Evolutionary conservation across 1,140 invertebrate genomes (phyloP).

Genomic region (Drosophila kurseongensis): DNA sequence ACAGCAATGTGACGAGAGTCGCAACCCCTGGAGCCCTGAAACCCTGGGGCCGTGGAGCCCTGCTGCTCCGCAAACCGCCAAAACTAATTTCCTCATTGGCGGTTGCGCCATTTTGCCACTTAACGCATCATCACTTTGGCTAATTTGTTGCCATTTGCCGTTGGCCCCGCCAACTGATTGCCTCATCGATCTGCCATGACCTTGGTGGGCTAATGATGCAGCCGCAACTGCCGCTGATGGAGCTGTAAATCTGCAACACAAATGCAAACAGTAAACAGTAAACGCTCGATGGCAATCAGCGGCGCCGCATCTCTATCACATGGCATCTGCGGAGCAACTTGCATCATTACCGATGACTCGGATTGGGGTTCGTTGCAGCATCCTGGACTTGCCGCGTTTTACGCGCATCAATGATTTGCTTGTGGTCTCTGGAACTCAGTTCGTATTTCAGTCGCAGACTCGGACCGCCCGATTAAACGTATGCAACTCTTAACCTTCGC

Average conservation of each 20-base stretch:
- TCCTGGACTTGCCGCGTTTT: slow-evolving; percentile 63
- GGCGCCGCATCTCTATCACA: slow-evolving; percentile 73
- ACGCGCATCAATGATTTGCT: slow-evolving; percentile 73
- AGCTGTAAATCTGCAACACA: slow-evolving; percentile 82
- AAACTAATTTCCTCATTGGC: slow-evolving; percentile 73
- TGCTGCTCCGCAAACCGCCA: slow-evolving; percentile 54
- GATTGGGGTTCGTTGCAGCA: slow-evolving; percentile 48
- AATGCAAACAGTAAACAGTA: slow-evolving; percentile 69
- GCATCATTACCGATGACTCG: slow-evolving; percentile 45
- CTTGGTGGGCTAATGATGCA: slow-evolving; percentile 68
- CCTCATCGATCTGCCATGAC: slow-evolving; percentile 62
- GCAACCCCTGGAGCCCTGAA: background rate
- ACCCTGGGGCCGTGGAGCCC: background rate
- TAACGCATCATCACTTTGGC: slow-evolving; percentile 79
- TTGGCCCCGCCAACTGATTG: slow-evolving; percentile 53
- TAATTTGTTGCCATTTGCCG: slow-evolving; percentile 65
- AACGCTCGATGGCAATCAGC: slow-evolving; percentile 72
- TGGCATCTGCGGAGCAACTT: slow-evolving; percentile 41
- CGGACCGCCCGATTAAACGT: slow-evolving; percentile 65
- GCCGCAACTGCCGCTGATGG: slow-evolving; percentile 42
- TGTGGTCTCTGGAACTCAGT: slow-evolving; percentile 27
- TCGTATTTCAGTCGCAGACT: slow-evolving; percentile 13
- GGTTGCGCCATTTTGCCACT: slow-evolving; percentile 71
- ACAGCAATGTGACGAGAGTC: slow-evolving; percentile 25
- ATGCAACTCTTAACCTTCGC: slow-evolving; percentile 80